Conservation (phyloP, 1,140 invertebrate genomes). For the Ditylenchus dipsaci region DNA sequence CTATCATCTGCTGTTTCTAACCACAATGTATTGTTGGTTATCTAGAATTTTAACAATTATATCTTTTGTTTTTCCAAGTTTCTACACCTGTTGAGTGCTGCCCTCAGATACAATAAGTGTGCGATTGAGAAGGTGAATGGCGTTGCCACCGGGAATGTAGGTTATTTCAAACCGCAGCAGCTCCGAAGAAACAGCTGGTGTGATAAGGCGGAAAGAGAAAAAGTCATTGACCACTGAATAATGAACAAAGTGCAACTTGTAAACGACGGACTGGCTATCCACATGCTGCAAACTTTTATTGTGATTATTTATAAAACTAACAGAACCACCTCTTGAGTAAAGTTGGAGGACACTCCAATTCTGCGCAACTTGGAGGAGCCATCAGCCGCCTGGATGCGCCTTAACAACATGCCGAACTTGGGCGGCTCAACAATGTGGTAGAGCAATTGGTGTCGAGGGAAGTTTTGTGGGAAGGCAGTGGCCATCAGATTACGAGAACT, state of each 20-base stretch:
- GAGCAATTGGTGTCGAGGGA: conserved; percentile 40
- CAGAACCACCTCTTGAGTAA: conserved; percentile 49
- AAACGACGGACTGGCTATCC: conserved; percentile 42
- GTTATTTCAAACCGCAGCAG: conserved; percentile 51
- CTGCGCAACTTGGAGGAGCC: conserved; percentile 29
- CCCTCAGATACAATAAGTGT: conserved; percentile 55
- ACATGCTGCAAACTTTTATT: conserved; percentile 40
- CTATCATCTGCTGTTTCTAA: conserved; percentile 52
- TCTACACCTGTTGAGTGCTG: conserved; percentile 27
- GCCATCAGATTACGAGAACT: conserved; percentile 46
- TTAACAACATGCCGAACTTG: conserved; percentile 52
- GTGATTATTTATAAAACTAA: not conserved
- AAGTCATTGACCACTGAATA: conserved; percentile 56
- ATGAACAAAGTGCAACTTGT: conserved; percentile 56
- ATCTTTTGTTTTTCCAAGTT: not conserved
- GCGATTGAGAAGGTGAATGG: conserved; percentile 51
- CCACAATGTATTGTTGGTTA: conserved; percentile 51
- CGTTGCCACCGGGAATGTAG: conserved; percentile 49
- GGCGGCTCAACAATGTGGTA: conserved; percentile 56
- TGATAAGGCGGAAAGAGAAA: conserved; percentile 52
- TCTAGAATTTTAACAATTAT: conserved; percentile 20
- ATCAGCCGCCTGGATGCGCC: conserved; percentile 28
- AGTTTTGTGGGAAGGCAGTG: conserved; percentile 50
- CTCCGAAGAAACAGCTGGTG: conserved; percentile 50
- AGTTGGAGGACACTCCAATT: conserved; percentile 57